Evolutionary conservation across 1,140 invertebrate genomes (phyloP), one percentile per base, ranked within the genome.

Genomic region (Sipha flava): DNA sequence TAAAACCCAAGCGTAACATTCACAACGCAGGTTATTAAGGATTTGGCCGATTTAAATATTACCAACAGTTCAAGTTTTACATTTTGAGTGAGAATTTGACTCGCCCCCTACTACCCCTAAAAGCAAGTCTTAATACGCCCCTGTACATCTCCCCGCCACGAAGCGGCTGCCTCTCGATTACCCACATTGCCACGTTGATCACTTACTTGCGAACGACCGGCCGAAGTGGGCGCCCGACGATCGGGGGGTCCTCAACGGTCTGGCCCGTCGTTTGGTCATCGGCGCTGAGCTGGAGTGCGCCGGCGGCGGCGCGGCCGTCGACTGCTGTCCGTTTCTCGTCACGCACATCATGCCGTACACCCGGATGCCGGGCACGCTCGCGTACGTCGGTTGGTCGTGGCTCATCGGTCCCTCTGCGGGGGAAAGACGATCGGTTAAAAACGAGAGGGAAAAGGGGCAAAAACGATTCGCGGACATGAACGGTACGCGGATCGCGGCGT

Each of bases 271-370:
- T 26, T 57, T 77, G 12, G 34, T 40, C 40, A 59, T 59, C 10
- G 73, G 34, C 52, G 73, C 73, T 10, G 49, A 23, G 2, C 49
- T 77, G 9, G 73, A 77, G 21, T 70, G 23, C 29, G 40, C 10
- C 2, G 52, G 14, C 23, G 73, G 73, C 1, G 73, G 21, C 7
- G 1, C 26, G 31, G 34, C 37, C 0, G 43, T n/a, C 26, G 6
- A 31, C 26, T 57, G 1, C 52, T 26, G 12, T 21, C 49, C 43
- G 7, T 31, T 26, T 16, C 73, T 81, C 0, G 73, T 88, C 0
- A 93, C 91, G 85, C 95, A 96, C 90, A 96, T 93, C 95, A 97
- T 97, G 66, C 94, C 95, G 83, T 94, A 96, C 5, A 96, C 94
- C 81, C 94, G 88, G 80, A 96, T 95, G 1, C 94, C 94, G 2